Conservation (phyloP, 2,888 invertebrate genomes). For the Anorthoa munda region DNA sequence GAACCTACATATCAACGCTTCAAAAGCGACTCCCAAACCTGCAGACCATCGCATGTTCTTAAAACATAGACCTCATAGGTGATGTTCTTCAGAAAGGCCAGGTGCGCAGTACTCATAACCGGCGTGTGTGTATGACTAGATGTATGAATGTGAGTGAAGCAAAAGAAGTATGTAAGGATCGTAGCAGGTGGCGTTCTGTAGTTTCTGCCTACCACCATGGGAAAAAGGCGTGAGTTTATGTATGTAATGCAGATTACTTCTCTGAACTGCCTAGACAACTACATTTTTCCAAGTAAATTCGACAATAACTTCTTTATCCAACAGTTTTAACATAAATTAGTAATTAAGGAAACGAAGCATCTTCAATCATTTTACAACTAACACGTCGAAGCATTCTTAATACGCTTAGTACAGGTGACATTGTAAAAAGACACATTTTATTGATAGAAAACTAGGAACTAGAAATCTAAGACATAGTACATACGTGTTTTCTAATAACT, state of each 20-base stretch:
- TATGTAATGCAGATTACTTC: constrained; percentile 3
- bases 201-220: too few species aligned
- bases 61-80: too few species aligned
- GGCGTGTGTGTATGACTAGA: too few species aligned
- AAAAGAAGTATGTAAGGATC: too few species aligned
- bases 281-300: constrained; percentile 2
- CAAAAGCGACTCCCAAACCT: neutral
- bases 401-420: constrained; percentile 1
- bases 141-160: too few species aligned
- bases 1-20: neutral
- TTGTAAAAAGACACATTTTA: constrained; percentile 60
- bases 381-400: constrained; percentile 2
- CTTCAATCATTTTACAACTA: constrained; percentile 26
- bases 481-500: constrained; percentile 74
- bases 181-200: too few species aligned
- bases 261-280: constrained; percentile 6
- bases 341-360: constrained; percentile 4
- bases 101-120: too few species aligned
- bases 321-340: constrained; percentile 21
- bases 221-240: too few species aligned
- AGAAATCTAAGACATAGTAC: constrained; percentile 67
- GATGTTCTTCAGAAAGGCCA: too few species aligned
- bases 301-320: neutral
- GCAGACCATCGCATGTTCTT: too few species aligned
- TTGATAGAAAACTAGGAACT: constrained; percentile 76